These are phyloP conservation scores for Pachypsylla venusta DNA, from an alignment of 1,140 invertebrate genomes.

Conservation along the genomic window DNA sequence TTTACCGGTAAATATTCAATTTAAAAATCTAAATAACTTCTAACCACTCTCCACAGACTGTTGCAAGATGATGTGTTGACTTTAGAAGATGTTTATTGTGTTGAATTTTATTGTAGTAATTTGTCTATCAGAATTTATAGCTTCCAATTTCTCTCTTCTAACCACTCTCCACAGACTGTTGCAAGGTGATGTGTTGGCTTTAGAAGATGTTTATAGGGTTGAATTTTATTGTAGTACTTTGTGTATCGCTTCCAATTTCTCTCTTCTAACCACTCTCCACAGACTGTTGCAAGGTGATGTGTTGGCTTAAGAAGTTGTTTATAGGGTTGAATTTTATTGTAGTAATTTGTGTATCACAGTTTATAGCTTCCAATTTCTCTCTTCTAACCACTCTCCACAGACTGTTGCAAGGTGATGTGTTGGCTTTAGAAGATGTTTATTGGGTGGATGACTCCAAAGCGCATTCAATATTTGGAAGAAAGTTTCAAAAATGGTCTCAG, in stretches of 20 bases:
- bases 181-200: slow-evolving; percentile 58
- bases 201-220: slow-evolving; percentile 78
- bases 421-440: slow-evolving; percentile 70
- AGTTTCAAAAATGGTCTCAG: slow-evolving; percentile 58
- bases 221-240: slow-evolving; percentile 35
- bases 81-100: slow-evolving; percentile 74
- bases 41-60: slow-evolving; percentile 36
- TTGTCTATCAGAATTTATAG: too few relatives aligned
- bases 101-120: too few relatives aligned
- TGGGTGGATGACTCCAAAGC: slow-evolving; percentile 68
- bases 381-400: slow-evolving; percentile 30
- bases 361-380: too few relatives aligned
- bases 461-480: slow-evolving; percentile 54
- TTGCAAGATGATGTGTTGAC: slow-evolving; percentile 63
- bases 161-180: slow-evolving; percentile 39
- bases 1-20: too few relatives aligned
- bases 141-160: neutral
- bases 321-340: slow-evolving; percentile 82
- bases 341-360: too few relatives aligned
- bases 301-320: slow-evolving; percentile 66
- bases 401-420: slow-evolving; percentile 59
- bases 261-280: slow-evolving; percentile 19
- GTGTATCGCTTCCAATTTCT: slow-evolving; percentile 16
- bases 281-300: slow-evolving; percentile 65
- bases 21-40: too few relatives aligned